These are phyloP conservation scores for Erinaceus europaeus DNA, from an alignment of 2,113 vertebrate species.

Conservation along the genomic window DNA sequence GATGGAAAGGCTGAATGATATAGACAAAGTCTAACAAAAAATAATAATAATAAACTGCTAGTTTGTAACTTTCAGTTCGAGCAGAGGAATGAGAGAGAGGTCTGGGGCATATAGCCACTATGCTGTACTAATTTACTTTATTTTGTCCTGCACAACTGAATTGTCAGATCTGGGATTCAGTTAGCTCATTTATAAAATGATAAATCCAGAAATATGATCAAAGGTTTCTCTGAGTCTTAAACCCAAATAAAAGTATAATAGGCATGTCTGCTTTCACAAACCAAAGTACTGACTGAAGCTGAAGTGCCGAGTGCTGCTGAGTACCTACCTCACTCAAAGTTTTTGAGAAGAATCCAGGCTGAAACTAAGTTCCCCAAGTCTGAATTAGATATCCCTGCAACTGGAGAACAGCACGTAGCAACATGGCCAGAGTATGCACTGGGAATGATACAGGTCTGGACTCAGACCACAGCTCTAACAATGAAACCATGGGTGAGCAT, in stretches of 20 bases:
- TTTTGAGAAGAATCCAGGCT: background rate
- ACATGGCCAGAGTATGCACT: background rate
- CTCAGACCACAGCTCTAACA: background rate
- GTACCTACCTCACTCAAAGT: background rate
- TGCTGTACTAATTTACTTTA: background rate
- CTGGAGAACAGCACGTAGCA: background rate
- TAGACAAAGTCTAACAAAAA: background rate
- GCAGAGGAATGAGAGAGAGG: background rate
- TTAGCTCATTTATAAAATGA: background rate
- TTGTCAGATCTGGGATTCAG: background rate
- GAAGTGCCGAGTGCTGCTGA: background rate
- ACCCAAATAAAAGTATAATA: background rate
- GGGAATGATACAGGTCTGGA: background rate
- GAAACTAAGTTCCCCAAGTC: background rate
- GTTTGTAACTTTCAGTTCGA: background rate
- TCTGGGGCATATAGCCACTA: background rate
- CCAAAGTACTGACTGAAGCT: background rate
- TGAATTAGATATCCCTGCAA: background rate
- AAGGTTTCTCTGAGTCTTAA: background rate
- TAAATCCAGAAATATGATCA: background rate
- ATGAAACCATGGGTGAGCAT: accelerated
- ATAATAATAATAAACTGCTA: background rate
- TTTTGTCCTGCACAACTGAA: background rate
- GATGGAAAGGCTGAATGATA: background rate
- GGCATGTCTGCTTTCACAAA: background rate